Percentiles rank a stretch among this genome's conserved stretches.
phyloP scores from a whole-genome alignment of 37 sponge, comb jelly and placozoan species.

The Tethya wilhelma region DNA sequence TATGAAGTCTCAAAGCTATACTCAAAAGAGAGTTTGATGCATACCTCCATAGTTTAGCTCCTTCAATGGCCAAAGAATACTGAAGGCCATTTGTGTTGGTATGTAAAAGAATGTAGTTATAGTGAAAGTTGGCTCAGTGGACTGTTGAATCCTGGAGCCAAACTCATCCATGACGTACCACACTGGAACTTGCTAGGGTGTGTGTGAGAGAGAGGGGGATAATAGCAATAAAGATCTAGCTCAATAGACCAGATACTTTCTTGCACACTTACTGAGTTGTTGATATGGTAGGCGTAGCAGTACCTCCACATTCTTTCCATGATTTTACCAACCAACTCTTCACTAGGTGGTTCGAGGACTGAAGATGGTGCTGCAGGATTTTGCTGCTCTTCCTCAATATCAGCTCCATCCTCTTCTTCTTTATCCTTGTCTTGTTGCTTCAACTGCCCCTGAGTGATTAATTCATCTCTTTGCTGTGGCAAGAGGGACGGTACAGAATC shows the following conservation, averaged over 20 bases:
- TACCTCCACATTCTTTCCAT: conserved; percentile 63
- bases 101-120: conserved; percentile 84
- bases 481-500: no score
- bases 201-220: neutral
- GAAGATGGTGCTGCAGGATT: neutral
- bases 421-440: neutral
- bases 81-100: conserved; percentile 65
- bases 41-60: conserved; percentile 64
- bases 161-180: conserved; percentile 97
- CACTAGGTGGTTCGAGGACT: conserved; percentile 23
- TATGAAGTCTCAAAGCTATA: neutral
- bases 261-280: conserved; percentile 45
- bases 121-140: conserved; percentile 73
- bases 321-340: conserved; percentile 34
- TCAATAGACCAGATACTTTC: neutral
- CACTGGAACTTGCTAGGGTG: conserved; percentile 61
- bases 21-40: neutral
- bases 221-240: neutral
- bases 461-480: no score
- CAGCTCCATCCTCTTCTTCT: conserved; percentile 1
- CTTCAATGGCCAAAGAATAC: conserved; percentile 81
- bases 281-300: conserved; percentile 50
- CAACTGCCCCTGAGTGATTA: no score
- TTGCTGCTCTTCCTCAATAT: neutral
- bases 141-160: conserved; percentile 75